phyloP scores from a whole-genome alignment of 2,113 vertebrate species.

The Brienomyrus brachyistius region DNA sequence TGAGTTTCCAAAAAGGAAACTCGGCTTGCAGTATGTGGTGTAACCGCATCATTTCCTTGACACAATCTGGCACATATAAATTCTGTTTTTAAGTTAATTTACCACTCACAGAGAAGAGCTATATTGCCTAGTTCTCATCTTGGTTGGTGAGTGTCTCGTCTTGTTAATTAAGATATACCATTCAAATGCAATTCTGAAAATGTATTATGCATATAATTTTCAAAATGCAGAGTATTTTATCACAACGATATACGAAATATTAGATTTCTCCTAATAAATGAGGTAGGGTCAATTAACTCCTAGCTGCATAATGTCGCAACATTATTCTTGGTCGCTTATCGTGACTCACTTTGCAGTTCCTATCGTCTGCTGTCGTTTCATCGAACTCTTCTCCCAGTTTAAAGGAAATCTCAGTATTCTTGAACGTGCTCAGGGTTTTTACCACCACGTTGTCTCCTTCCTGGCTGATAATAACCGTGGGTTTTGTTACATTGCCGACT shows the following conservation, averaged over 20 bases:
- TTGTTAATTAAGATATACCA: background rate
- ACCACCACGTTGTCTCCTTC: slow-evolving; percentile 78
- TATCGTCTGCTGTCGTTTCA: slow-evolving; percentile 78
- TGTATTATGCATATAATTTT: background rate
- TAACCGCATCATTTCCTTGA: background rate
- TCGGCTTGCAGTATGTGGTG: background rate
- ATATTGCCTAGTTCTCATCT: background rate
- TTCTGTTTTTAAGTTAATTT: background rate
- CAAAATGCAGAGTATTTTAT: background rate
- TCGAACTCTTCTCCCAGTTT: slow-evolving; percentile 88
- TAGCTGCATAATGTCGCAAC: background rate
- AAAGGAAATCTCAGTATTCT: slow-evolving; percentile 85
- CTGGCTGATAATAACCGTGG: slow-evolving; percentile 79
- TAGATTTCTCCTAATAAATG: background rate
- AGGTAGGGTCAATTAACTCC: background rate
- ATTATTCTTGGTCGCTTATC: background rate
- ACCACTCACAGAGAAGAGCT: background rate
- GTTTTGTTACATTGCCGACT: slow-evolving; percentile 86
- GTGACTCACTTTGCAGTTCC: slow-evolving; percentile 80
- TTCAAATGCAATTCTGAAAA: background rate
- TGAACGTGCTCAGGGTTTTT: slow-evolving; percentile 82
- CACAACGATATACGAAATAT: background rate
- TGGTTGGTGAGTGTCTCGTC: background rate
- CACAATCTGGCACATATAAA: background rate
- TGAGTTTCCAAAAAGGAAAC: background rate